These are phyloP conservation scores for Smithornis capensis DNA, from an alignment of 2,113 vertebrate species.

Conservation along the genomic window DNA sequence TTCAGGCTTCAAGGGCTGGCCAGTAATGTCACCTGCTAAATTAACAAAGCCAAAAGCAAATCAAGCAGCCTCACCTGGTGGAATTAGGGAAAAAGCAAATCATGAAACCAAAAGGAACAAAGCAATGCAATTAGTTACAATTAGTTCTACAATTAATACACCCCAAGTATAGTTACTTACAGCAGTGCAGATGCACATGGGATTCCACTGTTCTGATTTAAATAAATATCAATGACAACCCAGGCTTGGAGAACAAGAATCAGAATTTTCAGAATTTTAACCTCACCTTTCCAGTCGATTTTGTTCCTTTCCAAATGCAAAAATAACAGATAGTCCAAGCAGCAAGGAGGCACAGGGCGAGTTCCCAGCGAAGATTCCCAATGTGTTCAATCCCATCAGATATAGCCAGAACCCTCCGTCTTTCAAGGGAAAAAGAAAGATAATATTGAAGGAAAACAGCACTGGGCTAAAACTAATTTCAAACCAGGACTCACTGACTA, in stretches of 20 bases:
- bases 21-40: background rate
- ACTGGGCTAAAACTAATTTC: background rate
- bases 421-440: background rate
- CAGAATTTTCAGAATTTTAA: background rate
- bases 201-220: background rate
- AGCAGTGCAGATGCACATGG: background rate
- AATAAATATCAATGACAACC: background rate
- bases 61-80: background rate
- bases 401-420: constrained; percentile 91
- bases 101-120: background rate
- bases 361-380: constrained; percentile 92
- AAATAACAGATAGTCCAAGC: constrained; percentile 99
- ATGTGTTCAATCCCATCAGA: constrained; percentile 94
- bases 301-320: constrained; percentile 99
- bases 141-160: background rate
- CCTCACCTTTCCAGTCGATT: constrained; percentile 97
- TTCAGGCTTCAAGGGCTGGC: background rate
- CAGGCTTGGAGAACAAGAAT: background rate
- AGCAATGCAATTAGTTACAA: background rate
- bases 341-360: constrained; percentile 90
- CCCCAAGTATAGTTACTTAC: background rate
- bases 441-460: accelerated
- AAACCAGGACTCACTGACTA: background rate
- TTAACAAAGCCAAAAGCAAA: background rate
- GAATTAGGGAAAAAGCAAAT: background rate